These are phyloP conservation scores for Drosophila infuscata DNA, from an alignment of 2,888 invertebrate species.

Conservation along the genomic window DNA sequence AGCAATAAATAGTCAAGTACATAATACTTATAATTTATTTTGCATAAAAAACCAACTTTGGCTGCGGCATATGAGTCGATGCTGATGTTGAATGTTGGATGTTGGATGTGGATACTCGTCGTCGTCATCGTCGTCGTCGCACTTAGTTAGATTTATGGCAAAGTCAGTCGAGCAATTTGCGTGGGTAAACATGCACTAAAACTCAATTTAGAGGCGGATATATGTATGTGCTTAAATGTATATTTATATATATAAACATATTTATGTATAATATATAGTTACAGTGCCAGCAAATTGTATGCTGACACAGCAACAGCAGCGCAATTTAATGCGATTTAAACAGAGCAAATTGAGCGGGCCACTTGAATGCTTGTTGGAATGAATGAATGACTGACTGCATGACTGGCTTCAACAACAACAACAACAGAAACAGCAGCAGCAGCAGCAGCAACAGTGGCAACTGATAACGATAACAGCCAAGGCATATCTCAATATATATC, in stretches of 20 bases:
- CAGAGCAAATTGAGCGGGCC: conserved; percentile 78
- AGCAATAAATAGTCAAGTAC: conserved; percentile 79
- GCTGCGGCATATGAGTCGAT: conserved; percentile 43
- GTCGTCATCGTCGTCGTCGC: conserved; percentile 33
- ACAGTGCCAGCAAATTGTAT: conserved; percentile 59
- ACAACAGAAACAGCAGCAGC: conserved; percentile 14
- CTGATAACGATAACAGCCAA: conserved; percentile 66
- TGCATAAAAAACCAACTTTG: conserved; percentile 66
- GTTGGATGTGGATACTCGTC: conserved; percentile 31
- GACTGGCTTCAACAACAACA: conserved; percentile 32
- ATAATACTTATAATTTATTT: conserved; percentile 79
- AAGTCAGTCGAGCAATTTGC: conserved; percentile 83
- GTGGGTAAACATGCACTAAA: conserved; percentile 84
- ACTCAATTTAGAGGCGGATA: conserved; percentile 79
- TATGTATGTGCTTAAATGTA: conserved; percentile 41
- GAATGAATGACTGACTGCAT: conserved; percentile 38
- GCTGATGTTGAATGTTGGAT: conserved; percentile 14
- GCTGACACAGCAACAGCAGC: conserved; percentile 33
- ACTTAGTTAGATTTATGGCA: conserved; percentile 79
- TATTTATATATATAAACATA: conserved; percentile 7
- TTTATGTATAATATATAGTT: conserved; percentile 23
- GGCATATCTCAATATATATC: conserved; percentile 10
- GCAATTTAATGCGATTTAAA: conserved; percentile 81
- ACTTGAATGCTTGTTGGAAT: conserved; percentile 68
- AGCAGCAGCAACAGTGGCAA: conserved; percentile 18